A percentile compares a stretch with the other conserved stretches of the same genome.
These are phyloP conservation scores for Labeo calbasu DNA, from an alignment of 2,797 vertebrate species.

Conservation along the genomic window DNA sequence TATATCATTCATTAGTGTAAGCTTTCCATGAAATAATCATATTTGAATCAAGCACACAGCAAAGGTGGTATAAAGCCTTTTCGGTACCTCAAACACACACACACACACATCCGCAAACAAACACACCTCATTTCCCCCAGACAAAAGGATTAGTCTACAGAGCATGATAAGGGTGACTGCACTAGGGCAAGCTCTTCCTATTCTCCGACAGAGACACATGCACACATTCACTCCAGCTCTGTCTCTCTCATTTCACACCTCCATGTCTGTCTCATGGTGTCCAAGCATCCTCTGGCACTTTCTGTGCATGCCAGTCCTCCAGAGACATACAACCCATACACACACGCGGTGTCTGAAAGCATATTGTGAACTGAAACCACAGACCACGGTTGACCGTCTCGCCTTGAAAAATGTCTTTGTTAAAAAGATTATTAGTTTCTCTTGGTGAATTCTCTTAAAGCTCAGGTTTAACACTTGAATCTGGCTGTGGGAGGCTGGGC, in stretches of 20 bases:
- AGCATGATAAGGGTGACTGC: conserved; percentile 40
- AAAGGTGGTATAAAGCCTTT: conserved; percentile 4
- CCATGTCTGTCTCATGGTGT: conserved; percentile 38
- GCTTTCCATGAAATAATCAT: conserved; percentile 27
- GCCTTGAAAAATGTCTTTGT: background rate
- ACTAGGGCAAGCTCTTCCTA: conserved; percentile 25
- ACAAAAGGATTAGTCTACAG: conserved; percentile 48
- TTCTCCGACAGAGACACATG: conserved; percentile 1
- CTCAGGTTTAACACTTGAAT: background rate
- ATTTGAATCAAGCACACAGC: conserved; percentile 17
- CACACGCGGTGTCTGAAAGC: background rate
- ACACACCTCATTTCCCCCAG: conserved; percentile 36
- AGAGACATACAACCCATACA: conserved; percentile 10
- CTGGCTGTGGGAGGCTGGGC: background rate
- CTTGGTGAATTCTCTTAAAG: background rate
- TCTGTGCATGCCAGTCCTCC: conserved; percentile 9
- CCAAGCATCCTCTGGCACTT: conserved; percentile 27
- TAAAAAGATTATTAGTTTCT: conserved; percentile 7
- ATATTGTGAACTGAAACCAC: background rate
- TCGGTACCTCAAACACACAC: background rate
- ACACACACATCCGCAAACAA: background rate
- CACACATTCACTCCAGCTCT: conserved; percentile 6
- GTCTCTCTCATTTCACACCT: conserved; percentile 52
- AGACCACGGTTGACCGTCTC: conserved; percentile 1
- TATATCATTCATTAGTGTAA: conserved; percentile 16